A percentile compares a stretch with the other conserved stretches of the same genome.
Conservation (phyloP, 2,113 vertebrate species). For the Otolemur garnettii region DNA sequence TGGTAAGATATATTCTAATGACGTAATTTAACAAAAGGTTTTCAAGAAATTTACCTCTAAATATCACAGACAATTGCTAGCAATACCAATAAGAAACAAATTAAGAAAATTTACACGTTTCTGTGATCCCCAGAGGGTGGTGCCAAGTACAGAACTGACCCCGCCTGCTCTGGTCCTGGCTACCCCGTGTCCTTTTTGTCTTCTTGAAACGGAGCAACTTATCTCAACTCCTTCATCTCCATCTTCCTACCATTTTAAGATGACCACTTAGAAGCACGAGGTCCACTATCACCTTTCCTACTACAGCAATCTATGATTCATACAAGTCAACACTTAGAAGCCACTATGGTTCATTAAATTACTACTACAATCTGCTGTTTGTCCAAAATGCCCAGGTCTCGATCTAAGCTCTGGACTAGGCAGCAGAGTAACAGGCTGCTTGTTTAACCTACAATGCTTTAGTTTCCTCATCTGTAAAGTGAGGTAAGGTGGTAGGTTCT, state of each 20-base stretch:
- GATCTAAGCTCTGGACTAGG: background rate
- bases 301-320: background rate
- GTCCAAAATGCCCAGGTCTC: background rate
- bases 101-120: conserved; percentile 17
- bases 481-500: background rate
- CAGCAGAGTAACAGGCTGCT: background rate
- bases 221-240: background rate
- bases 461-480: background rate
- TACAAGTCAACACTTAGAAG: background rate
- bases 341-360: background rate
- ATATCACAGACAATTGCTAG: background rate
- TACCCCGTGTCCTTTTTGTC: background rate
- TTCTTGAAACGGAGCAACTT: background rate
- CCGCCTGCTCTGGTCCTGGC: background rate
- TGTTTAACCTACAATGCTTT: background rate
- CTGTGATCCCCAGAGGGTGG: background rate
- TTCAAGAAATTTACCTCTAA: background rate
- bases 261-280: conserved; percentile 10
- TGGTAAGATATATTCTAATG: background rate
- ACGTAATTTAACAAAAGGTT: conserved; percentile 6
- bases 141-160: background rate
- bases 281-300: background rate
- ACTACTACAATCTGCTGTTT: background rate
- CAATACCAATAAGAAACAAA: background rate
- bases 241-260: conserved; percentile 42